Evolutionary conservation across 2,888 invertebrate genomes (phyloP).

Genomic region (Acronicta aceris): DNA sequence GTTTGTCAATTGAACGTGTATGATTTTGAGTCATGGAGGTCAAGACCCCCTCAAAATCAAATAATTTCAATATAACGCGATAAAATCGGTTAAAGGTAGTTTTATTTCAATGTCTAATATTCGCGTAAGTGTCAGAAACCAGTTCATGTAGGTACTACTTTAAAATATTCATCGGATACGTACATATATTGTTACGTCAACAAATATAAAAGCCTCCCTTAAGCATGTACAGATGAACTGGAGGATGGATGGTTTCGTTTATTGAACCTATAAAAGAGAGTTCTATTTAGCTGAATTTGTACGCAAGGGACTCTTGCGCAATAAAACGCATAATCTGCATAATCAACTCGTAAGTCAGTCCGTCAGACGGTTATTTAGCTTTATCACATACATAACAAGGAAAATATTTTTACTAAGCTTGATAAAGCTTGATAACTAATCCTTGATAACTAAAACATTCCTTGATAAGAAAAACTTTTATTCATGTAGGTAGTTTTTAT

Average conservation of each 20-base stretch:
- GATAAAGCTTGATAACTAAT: slow-evolving; percentile 38
- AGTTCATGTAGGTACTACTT: no score
- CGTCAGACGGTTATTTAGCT: slow-evolving; percentile 38
- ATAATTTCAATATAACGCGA: no score
- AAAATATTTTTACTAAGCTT: slow-evolving; percentile 48
- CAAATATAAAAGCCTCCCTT: not conserved
- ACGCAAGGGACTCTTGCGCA: slow-evolving; percentile 72
- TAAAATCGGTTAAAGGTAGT: no score
- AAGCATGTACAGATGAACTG: slow-evolving; percentile 7
- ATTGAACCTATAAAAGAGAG: slow-evolving; percentile 19
- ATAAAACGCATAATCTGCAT: slow-evolving; percentile 73
- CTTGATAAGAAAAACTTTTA: slow-evolving; percentile 34
- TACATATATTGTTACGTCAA: no score
- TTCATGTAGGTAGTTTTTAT: slow-evolving; percentile 9
- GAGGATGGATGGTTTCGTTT: slow-evolving; percentile 10
- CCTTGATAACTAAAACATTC: slow-evolving; percentile 55
- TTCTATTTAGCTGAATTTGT: slow-evolving; percentile 75
- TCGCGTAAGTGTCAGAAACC: no score
- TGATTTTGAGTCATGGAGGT: no score
- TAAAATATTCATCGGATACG: no score
- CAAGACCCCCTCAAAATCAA: no score
- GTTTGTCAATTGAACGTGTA: no score
- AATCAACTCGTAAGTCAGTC: slow-evolving; percentile 77
- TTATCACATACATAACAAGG: slow-evolving; percentile 43
- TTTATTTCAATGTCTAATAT: no score